A percentile compares a stretch with the other conserved stretches of the same genome.
Conservation (phyloP, 92 coral and sea anemone species). For the Epizoanthus scotinus region DNA sequence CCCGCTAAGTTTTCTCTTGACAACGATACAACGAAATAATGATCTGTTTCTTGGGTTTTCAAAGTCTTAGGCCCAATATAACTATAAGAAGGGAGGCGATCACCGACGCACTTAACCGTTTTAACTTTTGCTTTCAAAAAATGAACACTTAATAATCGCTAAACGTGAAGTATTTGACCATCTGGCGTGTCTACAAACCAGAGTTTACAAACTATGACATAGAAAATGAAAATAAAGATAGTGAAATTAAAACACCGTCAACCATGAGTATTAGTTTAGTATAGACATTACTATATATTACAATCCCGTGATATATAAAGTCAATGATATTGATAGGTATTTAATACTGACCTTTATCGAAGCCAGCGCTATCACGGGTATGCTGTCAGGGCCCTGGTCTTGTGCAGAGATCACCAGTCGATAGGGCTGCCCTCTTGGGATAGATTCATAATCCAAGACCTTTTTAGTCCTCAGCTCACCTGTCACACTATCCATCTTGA, state of each 20-base stretch:
- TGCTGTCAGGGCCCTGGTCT: conserved; percentile 84
- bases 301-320: not conserved
- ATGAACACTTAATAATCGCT: conserved; percentile 3
- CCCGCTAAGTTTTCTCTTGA: conserved; percentile 29
- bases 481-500: conserved; percentile 56
- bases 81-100: too few species aligned
- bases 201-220: conserved; percentile 6
- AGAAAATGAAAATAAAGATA: conserved; percentile 10
- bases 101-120: not conserved
- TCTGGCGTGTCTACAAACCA: conserved; percentile 26
- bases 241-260: not conserved
- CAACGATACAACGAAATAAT: conserved; percentile 18
- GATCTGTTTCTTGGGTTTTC: conserved; percentile 9
- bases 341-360: conserved; percentile 76
- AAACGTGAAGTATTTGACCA: conserved; percentile 12
- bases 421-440: conserved; percentile 47
- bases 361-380: conserved; percentile 61
- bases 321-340: conserved; percentile 31
- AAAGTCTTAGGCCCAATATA: conserved; percentile 11
- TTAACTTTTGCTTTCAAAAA: not conserved
- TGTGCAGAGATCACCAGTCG: conserved; percentile 67
- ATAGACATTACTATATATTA: not conserved
- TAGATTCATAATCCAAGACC: conserved; percentile 65
- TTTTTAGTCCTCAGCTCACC: conserved; percentile 76
- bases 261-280: conserved; percentile 5